Evolutionary conservation across 2,113 vertebrate genomes (phyloP).

Genomic region (Cyprinodon tularosa): DNA sequence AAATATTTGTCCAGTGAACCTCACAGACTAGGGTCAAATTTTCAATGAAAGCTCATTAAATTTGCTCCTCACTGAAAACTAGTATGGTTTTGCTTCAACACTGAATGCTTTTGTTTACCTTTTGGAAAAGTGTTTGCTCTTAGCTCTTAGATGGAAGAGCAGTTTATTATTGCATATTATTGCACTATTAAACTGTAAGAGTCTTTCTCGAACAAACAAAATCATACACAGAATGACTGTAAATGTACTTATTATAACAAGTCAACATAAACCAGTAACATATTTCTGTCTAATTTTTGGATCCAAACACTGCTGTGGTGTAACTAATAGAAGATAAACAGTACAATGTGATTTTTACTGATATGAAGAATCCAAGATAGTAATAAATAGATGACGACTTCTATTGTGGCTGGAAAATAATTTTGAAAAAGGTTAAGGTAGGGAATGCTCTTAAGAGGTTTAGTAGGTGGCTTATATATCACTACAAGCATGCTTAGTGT

Average conservation of each 20-base stretch:
- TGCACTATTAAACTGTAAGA: not conserved
- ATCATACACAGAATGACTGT: conserved; percentile 11
- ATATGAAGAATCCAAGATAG: no score
- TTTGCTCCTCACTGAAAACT: conserved; percentile 40
- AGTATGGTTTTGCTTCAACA: conserved; percentile 40
- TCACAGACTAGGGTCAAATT: conserved; percentile 19
- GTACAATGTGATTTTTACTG: no score
- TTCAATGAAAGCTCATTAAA: conserved; percentile 36
- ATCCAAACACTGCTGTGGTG: no score
- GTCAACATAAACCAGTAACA: not conserved
- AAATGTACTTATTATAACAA: conserved; percentile 33
- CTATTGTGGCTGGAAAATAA: no score
- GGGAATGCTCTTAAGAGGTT: no score
- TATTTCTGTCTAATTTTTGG: no score
- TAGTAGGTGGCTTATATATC: no score
- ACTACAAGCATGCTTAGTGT: no score
- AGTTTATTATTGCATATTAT: not conserved
- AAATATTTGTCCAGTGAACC: conserved; percentile 59
- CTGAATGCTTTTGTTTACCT: conserved; percentile 27
- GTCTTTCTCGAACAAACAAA: conserved; percentile 26
- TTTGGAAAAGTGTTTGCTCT: not conserved
- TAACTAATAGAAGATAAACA: no score
- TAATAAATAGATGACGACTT: no score
- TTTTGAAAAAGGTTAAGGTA: no score
- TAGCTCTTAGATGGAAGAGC: not conserved